Conservation (phyloP, 2,797 vertebrate genomes). For the Gadopsis marmoratus region DNA sequence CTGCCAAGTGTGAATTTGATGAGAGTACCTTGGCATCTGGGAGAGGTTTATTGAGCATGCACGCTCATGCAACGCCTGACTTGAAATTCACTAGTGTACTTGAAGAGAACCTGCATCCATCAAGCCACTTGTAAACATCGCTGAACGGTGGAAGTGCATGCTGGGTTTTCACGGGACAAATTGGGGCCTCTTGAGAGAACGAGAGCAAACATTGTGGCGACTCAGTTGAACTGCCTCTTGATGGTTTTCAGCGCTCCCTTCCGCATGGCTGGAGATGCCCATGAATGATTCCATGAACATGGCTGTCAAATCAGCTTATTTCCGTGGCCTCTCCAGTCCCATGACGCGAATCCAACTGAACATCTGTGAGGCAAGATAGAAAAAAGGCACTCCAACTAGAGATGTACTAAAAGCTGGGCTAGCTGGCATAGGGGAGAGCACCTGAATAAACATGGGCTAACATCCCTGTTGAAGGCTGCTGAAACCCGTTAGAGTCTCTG, state of each 20-base stretch:
- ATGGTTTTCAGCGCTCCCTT: conserved; percentile 29
- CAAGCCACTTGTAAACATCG: conserved; percentile 38
- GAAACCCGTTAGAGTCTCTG: not conserved
- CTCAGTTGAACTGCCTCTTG: conserved; percentile 14
- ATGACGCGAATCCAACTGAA: conserved; percentile 21
- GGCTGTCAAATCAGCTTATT: conserved; percentile 28
- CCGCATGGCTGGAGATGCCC: conserved; percentile 15
- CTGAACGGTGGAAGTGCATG: conserved; percentile 5
- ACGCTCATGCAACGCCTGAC: conserved; percentile 13
- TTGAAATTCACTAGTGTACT: conserved; percentile 27
- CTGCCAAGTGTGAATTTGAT: conserved; percentile 34
- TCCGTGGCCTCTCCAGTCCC: conserved; percentile 8
- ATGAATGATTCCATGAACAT: conserved; percentile 1
- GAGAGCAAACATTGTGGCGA: conserved; percentile 9
- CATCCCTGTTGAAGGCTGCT: conserved; percentile 4
- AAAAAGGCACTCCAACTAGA: conserved; percentile 15
- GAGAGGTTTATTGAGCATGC: conserved; percentile 24
- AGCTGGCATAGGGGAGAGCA: conserved; percentile 5
- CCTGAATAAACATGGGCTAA: conserved; percentile 36
- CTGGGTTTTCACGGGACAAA: conserved; percentile 25
- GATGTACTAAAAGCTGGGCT: not conserved
- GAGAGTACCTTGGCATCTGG: conserved; percentile 8
- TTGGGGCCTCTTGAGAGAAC: conserved; percentile 28
- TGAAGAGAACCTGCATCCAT: conserved; percentile 35
- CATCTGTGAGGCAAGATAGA: conserved; percentile 37